phyloP scores from a whole-genome alignment of 2,888 invertebrate genomes.

The Sesamia inferens region DNA sequence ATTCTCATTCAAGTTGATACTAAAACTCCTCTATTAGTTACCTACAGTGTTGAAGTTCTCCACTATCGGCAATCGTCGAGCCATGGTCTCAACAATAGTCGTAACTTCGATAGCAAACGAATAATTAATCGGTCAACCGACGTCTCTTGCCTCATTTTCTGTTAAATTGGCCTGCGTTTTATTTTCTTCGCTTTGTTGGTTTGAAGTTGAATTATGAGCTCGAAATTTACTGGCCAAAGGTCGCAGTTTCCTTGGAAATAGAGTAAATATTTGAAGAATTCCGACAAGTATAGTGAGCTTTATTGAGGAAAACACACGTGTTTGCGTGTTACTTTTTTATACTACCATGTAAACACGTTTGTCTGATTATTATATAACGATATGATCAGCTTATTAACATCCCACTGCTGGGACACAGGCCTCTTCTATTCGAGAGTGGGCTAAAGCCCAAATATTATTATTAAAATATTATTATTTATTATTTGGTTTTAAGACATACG shows the following conservation, averaged over 20 bases:
- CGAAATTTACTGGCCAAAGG: conserved; percentile 23
- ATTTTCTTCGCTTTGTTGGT: conserved; percentile 44
- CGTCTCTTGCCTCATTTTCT: conserved; percentile 77
- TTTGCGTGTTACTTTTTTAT: not conserved
- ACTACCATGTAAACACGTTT: too few species aligned
- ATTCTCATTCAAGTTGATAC: not conserved
- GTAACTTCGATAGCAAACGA: conserved; percentile 78
- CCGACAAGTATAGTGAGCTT: conserved; percentile 7
- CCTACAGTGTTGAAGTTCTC: conserved; percentile 26
- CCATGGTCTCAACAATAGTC: conserved; percentile 73
- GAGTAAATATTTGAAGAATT: conserved; percentile 48
- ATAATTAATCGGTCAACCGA: conserved; percentile 87
- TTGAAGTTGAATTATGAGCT: conserved; percentile 47
- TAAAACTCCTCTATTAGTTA: not conserved
- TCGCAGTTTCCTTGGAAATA: conserved; percentile 27
- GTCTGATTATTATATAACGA: too few species aligned
- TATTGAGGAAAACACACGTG: conserved; percentile 32
- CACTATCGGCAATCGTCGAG: conserved; percentile 79
- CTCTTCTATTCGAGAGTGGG: not conserved
- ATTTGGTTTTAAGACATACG: not conserved
- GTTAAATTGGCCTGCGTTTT: conserved; percentile 72
- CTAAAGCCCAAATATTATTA: too few species aligned
- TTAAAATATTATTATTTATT: too few species aligned
- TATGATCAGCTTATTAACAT: not conserved
- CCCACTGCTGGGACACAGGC: not conserved